Base-by-base conservation (phyloP, 1,140 invertebrate species). In the Cryptotermes secundus region DNA sequence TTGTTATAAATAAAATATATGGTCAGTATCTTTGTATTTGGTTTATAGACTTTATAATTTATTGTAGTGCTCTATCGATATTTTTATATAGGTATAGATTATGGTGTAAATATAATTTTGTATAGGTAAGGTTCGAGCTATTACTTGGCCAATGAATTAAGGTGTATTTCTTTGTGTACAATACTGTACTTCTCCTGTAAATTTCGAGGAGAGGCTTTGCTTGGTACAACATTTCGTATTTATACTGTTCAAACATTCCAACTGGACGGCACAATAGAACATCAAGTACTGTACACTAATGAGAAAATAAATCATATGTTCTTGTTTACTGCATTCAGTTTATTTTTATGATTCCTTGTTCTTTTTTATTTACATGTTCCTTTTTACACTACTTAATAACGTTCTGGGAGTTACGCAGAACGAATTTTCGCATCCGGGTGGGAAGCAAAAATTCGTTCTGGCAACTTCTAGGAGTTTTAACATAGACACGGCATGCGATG, bases 11-110 rank as follows among this genome's bases (percentile, higher is more conserved):
- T n/a, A 31, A 72, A n/a, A 31, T 72, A 72, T 72, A 72, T 72
- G 59, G 59, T 72, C 59, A 72, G 59, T 72, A 72, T 72, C 59
- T 72, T 72, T 72, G 59, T 72, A 72, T 72, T 31, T 72, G 59
- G 59, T 72, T 72, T 72, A 72, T 31, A 72, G n/a, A n/a, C 59
- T 72, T 72, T 72, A 72, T 72, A 72, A 72, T 72, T 72, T 72
- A 72, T 72, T 72, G 59, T 31, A 72, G 59, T 72, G 7, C 59
- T 72, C 26, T 72, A 72, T 31, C 26, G 59, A 72, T 72, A 72
- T 31, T 72, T 31, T 31, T 72, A n/a, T n/a, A n/a, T n/a, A 72
- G 59, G 31, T 49, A 9, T 72, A 72, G 59, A 72, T 14, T 31
- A n/a, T 72, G 59, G 14, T 72, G 59, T 72, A 72, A 72, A 72